Conservation (phyloP, 2,797 vertebrate genomes). For the Phyllotis vaccarum region DNA sequence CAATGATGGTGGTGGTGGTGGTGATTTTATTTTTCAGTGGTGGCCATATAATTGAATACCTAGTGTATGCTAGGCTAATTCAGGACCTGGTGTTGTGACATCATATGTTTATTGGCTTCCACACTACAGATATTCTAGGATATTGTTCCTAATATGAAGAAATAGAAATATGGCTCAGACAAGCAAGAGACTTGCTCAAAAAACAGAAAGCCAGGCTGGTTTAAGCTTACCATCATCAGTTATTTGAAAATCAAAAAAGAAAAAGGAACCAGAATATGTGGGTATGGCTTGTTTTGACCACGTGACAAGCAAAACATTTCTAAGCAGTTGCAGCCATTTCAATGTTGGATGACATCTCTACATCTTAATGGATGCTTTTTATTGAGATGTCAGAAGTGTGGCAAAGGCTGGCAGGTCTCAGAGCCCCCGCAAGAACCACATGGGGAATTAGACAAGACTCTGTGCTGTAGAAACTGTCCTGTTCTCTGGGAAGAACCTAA, state of each 20-base stretch:
- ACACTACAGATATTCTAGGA: accelerated
- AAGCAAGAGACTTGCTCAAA: background rate
- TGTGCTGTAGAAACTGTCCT: background rate
- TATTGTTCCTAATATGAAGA: background rate
- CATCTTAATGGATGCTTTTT: background rate
- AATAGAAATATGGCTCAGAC: background rate
- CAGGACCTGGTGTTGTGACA: background rate
- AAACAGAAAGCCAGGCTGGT: background rate
- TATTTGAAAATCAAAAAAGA: background rate
- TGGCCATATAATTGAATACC: background rate
- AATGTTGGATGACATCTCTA: background rate
- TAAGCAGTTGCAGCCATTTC: background rate
- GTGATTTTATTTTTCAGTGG: background rate
- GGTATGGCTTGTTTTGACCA: background rate
- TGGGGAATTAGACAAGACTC: background rate
- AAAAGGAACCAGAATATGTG: background rate
- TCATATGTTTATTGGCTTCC: background rate
- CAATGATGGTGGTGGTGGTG: accelerated
- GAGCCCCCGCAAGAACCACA: background rate
- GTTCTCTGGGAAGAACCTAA: background rate
- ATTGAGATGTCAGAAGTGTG: background rate
- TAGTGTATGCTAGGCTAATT: background rate
- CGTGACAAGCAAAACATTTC: accelerated
- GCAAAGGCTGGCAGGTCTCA: background rate
- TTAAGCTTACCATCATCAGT: background rate